Conservation (phyloP, 2,888 invertebrate genomes). For the Nymphalis c-album region DNA sequence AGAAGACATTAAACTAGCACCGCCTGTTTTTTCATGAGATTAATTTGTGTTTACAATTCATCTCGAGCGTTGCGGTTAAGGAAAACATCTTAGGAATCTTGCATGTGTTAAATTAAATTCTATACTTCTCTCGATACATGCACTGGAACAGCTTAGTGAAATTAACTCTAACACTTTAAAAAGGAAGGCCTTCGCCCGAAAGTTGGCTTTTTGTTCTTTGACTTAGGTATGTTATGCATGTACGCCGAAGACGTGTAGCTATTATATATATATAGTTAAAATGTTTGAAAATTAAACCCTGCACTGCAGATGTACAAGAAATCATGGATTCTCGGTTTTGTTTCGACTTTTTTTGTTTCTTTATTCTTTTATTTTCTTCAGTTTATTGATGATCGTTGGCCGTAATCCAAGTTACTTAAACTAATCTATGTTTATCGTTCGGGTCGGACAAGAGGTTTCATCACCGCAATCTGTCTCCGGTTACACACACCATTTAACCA, state of each 20-base stretch:
- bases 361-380: conserved; percentile 8
- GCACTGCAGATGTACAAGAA: conserved; percentile 11
- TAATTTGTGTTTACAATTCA: no score
- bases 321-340: conserved; percentile 1
- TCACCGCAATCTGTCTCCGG: conserved; percentile 49
- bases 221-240: no score
- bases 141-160: no score
- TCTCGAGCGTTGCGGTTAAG: no score
- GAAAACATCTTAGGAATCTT: no score
- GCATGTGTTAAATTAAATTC: no score
- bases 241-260: neutral
- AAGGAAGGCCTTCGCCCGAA: no score
- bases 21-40: no score
- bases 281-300: conserved; percentile 5
- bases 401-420: conserved; percentile 41
- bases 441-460: conserved; percentile 43
- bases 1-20: no score
- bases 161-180: no score
- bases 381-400: conserved; percentile 39
- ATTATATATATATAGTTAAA: neutral
- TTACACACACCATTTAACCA: conserved; percentile 52
- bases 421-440: conserved; percentile 40
- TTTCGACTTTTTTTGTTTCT: conserved; percentile 4
- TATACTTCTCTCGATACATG: no score
- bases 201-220: no score